Conservation (phyloP, 1,140 invertebrate species). For the Argopecten irradians region DNA sequence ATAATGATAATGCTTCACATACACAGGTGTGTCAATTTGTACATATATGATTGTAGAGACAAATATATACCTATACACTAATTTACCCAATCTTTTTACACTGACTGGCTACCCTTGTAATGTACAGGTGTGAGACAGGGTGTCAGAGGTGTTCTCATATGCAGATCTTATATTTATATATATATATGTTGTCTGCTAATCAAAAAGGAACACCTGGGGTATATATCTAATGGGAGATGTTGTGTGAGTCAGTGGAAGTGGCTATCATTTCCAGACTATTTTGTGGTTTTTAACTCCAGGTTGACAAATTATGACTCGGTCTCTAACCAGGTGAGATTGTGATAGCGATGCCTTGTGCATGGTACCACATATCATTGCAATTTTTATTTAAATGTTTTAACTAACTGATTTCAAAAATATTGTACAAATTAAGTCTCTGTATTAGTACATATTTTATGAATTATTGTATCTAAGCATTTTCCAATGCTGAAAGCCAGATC, state of each 20-base stretch:
- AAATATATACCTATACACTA: background rate
- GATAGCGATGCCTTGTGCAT: background rate
- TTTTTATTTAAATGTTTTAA: slow-evolving; percentile 18
- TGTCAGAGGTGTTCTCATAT: background rate
- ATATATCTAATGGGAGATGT: background rate
- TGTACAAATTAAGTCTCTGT: too few species aligned
- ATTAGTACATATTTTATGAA: too few species aligned
- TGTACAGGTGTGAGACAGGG: background rate
- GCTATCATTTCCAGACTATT: background rate
- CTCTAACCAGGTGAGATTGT: background rate
- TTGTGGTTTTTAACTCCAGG: background rate
- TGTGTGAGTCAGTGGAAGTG: background rate
- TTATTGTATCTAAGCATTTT: too few species aligned
- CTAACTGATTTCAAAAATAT: too few species aligned
- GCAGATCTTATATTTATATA: background rate
- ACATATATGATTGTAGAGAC: background rate
- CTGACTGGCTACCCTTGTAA: background rate
- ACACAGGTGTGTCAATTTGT: slow-evolving; percentile 21
- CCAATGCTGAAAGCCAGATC: too few species aligned
- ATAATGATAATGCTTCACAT: background rate
- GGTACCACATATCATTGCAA: background rate
- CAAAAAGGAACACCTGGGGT: background rate
- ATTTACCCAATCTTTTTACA: background rate
- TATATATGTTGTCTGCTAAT: background rate
- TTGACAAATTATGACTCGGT: background rate